These are phyloP conservation scores for Ornithoptera alexandrae DNA, from an alignment of 2,888 invertebrate species.

Conservation along the genomic window DNA sequence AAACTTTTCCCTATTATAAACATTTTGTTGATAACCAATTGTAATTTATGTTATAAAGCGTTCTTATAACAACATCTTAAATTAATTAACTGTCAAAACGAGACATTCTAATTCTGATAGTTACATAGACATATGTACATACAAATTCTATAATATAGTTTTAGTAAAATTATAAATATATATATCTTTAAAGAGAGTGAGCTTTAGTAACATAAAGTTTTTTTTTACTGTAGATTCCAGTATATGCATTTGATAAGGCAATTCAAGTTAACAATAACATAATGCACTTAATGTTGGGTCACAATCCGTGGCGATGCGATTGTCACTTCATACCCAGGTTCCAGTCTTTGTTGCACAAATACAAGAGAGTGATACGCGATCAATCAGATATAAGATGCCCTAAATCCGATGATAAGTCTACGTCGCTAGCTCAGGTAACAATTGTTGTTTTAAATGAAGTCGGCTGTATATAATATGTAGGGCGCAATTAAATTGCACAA, in stretches of 20 bases:
- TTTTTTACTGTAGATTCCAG: constrained; percentile 82
- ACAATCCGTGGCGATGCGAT: constrained; percentile 91
- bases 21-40: too few relatives aligned
- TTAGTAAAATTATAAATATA: too few relatives aligned
- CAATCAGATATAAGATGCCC: constrained; percentile 85
- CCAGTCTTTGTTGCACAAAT: constrained; percentile 84
- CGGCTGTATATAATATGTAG: too few relatives aligned
- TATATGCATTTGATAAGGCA: constrained; percentile 89
- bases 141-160: too few relatives aligned
- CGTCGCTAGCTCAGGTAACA: constrained; percentile 81
- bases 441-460: neutral
- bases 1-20: too few relatives aligned
- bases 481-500: too few relatives aligned
- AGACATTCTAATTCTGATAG: too few relatives aligned
- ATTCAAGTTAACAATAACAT: constrained; percentile 86
- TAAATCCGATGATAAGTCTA: constrained; percentile 80
- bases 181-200: too few relatives aligned
- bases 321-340: constrained; percentile 89
- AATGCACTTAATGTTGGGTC: constrained; percentile 84
- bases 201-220: neutral
- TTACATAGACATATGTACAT: too few relatives aligned
- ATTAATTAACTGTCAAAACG: too few relatives aligned
- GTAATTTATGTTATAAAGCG: too few relatives aligned
- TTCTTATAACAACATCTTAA: too few relatives aligned
- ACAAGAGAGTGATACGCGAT: constrained; percentile 85